These are phyloP conservation scores for Bombyx mori DNA, from an alignment of 1,140 invertebrate genomes.

Conservation along the genomic window ASM3026992v2 NC_085108.1:4622001-4622500, in stretches of 20 bases:
- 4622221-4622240: constrained; percentile 29
- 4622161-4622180: constrained; percentile 53
- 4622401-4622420: no score
- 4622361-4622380: background rate
- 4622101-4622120: no score
- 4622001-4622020: constrained; percentile 16
- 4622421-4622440: constrained; percentile 11
- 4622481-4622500: constrained; percentile 68
- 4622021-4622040: no score
- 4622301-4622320: background rate
- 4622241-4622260: constrained; percentile 2
- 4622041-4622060: no score
- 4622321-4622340: constrained; percentile 2
- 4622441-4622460: constrained; percentile 29
- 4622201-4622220: constrained; percentile 44
- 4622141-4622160: constrained; percentile 45
- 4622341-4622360: background rate
- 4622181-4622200: constrained; percentile 63
- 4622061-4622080: no score
- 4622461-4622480: constrained; percentile 52
- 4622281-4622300: background rate
- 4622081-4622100: constrained; percentile 19
- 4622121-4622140: no score
- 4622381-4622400: no score
- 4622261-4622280: background rate